phyloP scores from a whole-genome alignment of 2,888 invertebrate species.

The Parnassius smintheus region DNA sequence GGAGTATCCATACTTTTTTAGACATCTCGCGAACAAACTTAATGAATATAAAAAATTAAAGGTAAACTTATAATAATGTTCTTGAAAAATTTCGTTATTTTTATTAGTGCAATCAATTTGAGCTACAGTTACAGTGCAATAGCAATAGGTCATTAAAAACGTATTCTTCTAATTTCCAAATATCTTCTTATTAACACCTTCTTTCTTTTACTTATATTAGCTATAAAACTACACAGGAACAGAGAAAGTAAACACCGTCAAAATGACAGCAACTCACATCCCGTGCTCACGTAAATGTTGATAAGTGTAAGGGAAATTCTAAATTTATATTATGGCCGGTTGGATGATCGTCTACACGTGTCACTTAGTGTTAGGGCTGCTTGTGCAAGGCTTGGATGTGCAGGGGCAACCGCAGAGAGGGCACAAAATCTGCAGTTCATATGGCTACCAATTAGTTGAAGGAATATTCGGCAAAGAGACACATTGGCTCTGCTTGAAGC shows the following conservation, averaged over 20 bases:
- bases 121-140: too few relatives aligned
- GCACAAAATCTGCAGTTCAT: slow-evolving; percentile 34
- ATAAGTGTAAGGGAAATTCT: slow-evolving; percentile 22
- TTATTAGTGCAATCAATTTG: too few relatives aligned
- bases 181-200: not conserved
- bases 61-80: too few relatives aligned
- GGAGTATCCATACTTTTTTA: too few relatives aligned
- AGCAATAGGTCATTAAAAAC: too few relatives aligned
- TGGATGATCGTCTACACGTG: slow-evolving; percentile 23
- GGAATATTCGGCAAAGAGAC: slow-evolving; percentile 58
- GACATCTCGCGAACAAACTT: too few relatives aligned
- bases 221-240: not conserved
- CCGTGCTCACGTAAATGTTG: not conserved
- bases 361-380: slow-evolving; percentile 17
- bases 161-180: too few relatives aligned
- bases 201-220: not conserved
- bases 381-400: slow-evolving; percentile 24
- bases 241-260: slow-evolving; percentile 20
- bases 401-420: slow-evolving; percentile 25
- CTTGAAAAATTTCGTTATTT: too few relatives aligned
- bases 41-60: too few relatives aligned
- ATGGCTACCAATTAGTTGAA: slow-evolving; percentile 49
- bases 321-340: slow-evolving; percentile 27
- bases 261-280: slow-evolving; percentile 1
- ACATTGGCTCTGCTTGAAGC: slow-evolving; percentile 56